Evolutionary conservation across 2,888 invertebrate genomes (phyloP), one percentile per base, ranked within the genome.

Genomic region (Diloba caeruleocephala): DNA sequence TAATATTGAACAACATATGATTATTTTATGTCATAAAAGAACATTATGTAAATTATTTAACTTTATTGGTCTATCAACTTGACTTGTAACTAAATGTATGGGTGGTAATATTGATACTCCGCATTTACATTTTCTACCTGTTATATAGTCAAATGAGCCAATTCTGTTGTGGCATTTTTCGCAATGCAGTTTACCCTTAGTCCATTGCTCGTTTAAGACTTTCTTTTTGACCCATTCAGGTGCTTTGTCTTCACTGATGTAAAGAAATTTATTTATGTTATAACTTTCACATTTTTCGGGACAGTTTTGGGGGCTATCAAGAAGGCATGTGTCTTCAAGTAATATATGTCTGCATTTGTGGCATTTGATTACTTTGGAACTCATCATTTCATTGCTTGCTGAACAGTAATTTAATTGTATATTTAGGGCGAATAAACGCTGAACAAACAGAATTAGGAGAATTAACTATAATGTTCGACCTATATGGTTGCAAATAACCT

Each of bases 81-180:
- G 96, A 81, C 95, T 95, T 62, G 92, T 92, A 33, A 95, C 93
- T 53, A 96, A 84, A 84, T 95, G 94, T 34, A 96, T 93, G 14
- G 95, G 85, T 9, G 96, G 95, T 63, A 95, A 78, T 51, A 95
- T 83, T 51, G 88, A 83, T 29, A 84, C 75, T 17, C 88, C 85
- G 84, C 96, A 96, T n/a, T 86, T 83, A 82, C 96, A 96, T 82
- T 95, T 95, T 70, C 91, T 86, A 17, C 96, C 95, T 1, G 95
- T 94, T 17, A 96, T 85, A 84, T 95, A 96, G 84, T 96, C 95
- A 81, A 96, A 96, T 3, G 95, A 94, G 6, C 96, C 96, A 21
- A 96, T 88, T 84, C 95, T 92, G 26, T 90, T 89, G 32, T 93
- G 87, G 82, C 96, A 96, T 56, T 93, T 87, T 50, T 88, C 92